These are phyloP conservation scores for Ibidorhyncha struthersii DNA, from an alignment of 2,113 vertebrate genomes.

Conservation along the genomic window DNA sequence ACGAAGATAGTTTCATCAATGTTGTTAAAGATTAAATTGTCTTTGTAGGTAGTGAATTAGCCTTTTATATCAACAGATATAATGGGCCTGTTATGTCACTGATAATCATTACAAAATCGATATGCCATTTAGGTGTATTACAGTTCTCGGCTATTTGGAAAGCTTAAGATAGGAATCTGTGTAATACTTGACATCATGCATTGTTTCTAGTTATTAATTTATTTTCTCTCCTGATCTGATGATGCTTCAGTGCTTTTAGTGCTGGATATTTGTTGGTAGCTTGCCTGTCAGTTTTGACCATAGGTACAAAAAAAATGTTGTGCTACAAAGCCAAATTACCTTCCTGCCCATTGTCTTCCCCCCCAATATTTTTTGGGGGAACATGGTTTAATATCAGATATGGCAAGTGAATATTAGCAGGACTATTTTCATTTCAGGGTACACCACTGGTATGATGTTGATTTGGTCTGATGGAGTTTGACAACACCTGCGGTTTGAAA, in stretches of 20 bases:
- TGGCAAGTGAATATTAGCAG: not conserved
- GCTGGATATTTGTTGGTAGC: not conserved
- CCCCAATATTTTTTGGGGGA: not conserved
- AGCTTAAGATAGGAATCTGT: not conserved
- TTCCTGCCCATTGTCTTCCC: not conserved
- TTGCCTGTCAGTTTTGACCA: not conserved
- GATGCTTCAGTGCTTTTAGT: not conserved
- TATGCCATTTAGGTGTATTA: not conserved
- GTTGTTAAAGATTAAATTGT: not conserved
- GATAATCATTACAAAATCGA: not conserved
- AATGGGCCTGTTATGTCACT: not conserved
- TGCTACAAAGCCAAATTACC: not conserved
- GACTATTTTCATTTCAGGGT: not conserved
- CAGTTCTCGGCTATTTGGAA: not conserved
- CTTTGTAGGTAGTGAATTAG: not conserved
- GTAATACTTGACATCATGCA: not conserved
- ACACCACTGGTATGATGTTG: not conserved
- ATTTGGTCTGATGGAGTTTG: not conserved
- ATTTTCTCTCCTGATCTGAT: not conserved
- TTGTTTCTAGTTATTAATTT: not conserved
- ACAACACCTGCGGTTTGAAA: not conserved
- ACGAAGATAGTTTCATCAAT: not conserved
- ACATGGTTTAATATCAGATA: accelerated
- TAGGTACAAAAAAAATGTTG: not conserved
- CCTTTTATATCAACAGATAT: not conserved